Evolutionary conservation across 2,113 vertebrate genomes (phyloP).

Genomic region (Nasalis larvatus): DNA sequence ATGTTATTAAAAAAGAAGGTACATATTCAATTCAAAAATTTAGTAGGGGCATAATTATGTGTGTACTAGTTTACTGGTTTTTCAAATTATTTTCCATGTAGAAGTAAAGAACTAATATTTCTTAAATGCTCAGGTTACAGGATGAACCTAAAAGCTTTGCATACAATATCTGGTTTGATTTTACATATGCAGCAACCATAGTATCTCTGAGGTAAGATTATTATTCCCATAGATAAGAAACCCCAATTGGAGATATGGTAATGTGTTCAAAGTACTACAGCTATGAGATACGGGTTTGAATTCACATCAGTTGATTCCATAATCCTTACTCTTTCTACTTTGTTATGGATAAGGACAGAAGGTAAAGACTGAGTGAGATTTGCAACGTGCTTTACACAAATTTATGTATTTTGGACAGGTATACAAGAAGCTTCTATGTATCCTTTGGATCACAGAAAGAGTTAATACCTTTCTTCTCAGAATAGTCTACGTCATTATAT

Average conservation of each 20-base stretch:
- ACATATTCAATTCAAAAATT: background rate
- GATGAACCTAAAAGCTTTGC: background rate
- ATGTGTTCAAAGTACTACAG: background rate
- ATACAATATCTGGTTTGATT: background rate
- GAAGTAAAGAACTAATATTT: background rate
- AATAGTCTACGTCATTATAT: background rate
- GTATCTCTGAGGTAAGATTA: background rate
- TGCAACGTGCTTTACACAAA: background rate
- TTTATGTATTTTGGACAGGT: background rate
- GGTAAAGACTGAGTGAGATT: background rate
- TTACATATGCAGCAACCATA: background rate
- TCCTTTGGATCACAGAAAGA: background rate
- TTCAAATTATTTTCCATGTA: background rate
- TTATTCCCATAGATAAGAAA: background rate
- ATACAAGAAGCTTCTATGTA: background rate
- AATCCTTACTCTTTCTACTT: background rate
- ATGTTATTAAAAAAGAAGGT: background rate
- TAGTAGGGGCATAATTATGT: background rate
- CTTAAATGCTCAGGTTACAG: background rate
- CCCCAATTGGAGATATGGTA: background rate
- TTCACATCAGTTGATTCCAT: background rate
- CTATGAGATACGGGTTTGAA: background rate
- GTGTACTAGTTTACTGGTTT: background rate
- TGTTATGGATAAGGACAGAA: background rate
- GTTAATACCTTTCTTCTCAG: background rate